A percentile compares a stretch with the other conserved stretches of the same genome.
Evolutionary conservation across 2,888 invertebrate species (phyloP).

Genomic region (Sphaeridia pumilis): DNA sequence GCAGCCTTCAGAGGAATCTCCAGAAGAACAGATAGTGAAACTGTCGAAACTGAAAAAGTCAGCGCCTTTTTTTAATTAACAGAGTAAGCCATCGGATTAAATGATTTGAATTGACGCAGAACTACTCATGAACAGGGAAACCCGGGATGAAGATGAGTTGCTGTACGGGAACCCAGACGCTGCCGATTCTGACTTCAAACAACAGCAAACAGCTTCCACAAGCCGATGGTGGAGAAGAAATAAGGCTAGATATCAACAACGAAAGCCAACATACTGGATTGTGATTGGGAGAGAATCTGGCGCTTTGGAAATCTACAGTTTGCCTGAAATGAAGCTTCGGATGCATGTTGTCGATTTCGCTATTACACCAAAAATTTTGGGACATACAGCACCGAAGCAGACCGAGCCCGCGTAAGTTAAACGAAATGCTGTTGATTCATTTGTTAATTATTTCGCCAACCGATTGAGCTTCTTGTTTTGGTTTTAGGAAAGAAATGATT

Average conservation of each 20-base stretch:
- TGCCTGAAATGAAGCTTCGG: slow-evolving; percentile 73
- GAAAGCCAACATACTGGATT: slow-evolving; percentile 72
- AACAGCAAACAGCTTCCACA: slow-evolving; percentile 35
- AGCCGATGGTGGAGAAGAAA: slow-evolving; percentile 35
- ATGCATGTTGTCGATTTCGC: slow-evolving; percentile 43
- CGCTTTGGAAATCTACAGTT: slow-evolving; percentile 80
- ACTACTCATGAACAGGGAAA: slow-evolving; percentile 45
- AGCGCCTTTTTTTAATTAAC: background rate
- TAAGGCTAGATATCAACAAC: slow-evolving; percentile 23
- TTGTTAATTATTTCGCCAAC: no score
- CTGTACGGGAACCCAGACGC: slow-evolving; percentile 69
- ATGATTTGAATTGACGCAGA: no score
- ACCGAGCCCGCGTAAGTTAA: background rate
- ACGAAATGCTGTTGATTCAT: no score
- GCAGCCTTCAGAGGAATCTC: slow-evolving; percentile 45
- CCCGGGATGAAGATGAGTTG: slow-evolving; percentile 89
- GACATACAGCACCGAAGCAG: slow-evolving; percentile 31
- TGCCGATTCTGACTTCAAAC: slow-evolving; percentile 38
- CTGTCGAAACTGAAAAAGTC: slow-evolving; percentile 36
- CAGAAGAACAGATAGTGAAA: slow-evolving; percentile 34
- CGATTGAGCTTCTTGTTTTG: no score
- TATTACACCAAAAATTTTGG: slow-evolving; percentile 26
- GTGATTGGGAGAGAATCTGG: slow-evolving; percentile 78
- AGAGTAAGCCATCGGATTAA: no score
- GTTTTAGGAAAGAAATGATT: slow-evolving; percentile 15